Evolutionary conservation across 2,797 vertebrate species (phyloP).

Genomic region (Uromys caudimaculatus): DNA sequence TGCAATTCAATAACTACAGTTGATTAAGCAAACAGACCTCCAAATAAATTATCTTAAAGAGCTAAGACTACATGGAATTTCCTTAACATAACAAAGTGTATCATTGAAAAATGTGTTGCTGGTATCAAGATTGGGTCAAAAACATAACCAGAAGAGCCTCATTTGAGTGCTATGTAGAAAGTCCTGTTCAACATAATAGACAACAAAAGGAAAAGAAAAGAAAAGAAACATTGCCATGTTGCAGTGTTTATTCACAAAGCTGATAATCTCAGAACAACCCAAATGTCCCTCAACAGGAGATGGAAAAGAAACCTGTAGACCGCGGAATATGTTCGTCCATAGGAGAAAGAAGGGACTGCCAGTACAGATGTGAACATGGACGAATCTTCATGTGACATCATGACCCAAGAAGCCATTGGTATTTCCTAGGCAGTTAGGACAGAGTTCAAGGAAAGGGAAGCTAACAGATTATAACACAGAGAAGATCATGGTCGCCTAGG

Average conservation of each 20-base stretch:
- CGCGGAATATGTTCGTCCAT: neutral
- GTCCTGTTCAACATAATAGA: neutral
- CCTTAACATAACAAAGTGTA: neutral
- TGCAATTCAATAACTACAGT: neutral
- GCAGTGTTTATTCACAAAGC: neutral
- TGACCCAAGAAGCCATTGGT: neutral
- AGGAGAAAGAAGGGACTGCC: neutral
- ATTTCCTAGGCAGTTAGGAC: neutral
- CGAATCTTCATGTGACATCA: neutral
- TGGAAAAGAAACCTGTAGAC: neutral
- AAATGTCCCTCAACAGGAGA: neutral
- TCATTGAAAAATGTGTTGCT: constrained; percentile 24
- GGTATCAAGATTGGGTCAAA: neutral
- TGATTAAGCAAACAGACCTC: constrained; percentile 10
- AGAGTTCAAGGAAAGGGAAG: neutral
- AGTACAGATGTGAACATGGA: neutral
- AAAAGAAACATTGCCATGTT: neutral
- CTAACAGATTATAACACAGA: neutral
- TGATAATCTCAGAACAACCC: neutral
- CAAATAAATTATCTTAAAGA: constrained; percentile 36
- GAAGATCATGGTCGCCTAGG: neutral
- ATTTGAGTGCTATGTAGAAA: neutral
- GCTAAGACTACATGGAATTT: neutral
- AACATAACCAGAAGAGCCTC: neutral
- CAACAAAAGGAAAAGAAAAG: neutral